Conservation (phyloP, 2,113 vertebrate species). For the Chauna torquata region DNA sequence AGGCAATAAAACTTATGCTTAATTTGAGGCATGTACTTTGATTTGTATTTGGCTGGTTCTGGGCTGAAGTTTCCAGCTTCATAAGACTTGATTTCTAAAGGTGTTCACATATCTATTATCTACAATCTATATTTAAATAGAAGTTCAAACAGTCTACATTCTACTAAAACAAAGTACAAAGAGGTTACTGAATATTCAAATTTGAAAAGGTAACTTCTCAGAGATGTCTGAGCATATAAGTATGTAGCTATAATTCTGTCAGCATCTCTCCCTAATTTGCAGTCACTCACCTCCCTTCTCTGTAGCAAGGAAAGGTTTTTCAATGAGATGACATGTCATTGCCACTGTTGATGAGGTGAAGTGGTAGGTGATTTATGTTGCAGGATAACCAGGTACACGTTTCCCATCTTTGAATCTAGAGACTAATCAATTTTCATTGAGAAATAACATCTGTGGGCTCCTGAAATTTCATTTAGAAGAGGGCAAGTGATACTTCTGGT, state of each 20-base stretch:
- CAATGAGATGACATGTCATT: neutral
- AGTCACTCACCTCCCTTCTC: neutral
- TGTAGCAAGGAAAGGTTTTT: neutral
- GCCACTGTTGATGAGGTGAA: neutral
- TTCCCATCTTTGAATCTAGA: neutral
- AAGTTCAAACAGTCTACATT: neutral
- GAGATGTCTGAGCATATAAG: neutral
- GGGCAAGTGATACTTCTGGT: neutral
- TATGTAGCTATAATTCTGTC: neutral
- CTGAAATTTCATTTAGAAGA: neutral
- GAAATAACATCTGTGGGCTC: neutral
- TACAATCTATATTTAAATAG: neutral
- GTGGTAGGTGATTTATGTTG: neutral
- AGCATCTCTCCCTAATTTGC: fast-evolving
- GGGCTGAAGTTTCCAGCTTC: neutral
- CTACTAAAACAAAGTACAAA: neutral
- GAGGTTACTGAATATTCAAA: neutral
- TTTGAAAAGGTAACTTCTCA: neutral
- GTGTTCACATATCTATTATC: neutral
- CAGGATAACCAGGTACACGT: neutral
- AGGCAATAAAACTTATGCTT: neutral
- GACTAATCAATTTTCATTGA: neutral
- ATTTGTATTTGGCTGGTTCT: neutral
- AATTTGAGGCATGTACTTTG: neutral
- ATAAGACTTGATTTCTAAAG: neutral